phyloP scores from a whole-genome alignment of 1,140 invertebrate species.

The Campoletis sonorensis region DNA sequence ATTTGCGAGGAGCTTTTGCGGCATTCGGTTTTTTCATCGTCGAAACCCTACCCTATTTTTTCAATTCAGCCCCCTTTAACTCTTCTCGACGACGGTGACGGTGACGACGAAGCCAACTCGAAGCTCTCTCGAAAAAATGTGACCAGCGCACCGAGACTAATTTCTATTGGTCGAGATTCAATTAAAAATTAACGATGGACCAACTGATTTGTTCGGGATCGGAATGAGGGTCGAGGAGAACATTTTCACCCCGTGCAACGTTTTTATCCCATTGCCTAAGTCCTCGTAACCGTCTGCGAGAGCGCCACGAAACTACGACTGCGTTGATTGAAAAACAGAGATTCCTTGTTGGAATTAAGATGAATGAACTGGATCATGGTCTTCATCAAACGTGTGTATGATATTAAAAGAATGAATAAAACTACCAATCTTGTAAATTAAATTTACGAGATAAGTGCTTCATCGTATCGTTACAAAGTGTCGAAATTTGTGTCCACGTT shows the following conservation, averaged over 20 bases:
- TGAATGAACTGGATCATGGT: no score
- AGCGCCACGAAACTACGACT: background rate
- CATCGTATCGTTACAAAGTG: no score
- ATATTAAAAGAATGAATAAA: no score
- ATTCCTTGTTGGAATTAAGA: background rate
- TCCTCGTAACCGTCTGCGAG: background rate
- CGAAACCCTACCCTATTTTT: background rate
- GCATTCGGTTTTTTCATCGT: background rate
- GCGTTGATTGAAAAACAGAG: conserved; percentile 1
- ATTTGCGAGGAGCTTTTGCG: background rate
- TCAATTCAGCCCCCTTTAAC: no score
- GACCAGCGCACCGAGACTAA: conserved; percentile 62
- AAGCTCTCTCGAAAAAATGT: background rate
- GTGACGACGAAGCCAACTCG: background rate
- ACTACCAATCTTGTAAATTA: no score
- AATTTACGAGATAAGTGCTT: no score
- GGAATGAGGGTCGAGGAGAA: background rate
- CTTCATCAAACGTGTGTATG: no score
- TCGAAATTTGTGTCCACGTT: no score
- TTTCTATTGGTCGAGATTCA: conserved; percentile 64
- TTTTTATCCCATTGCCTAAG: conserved; percentile 8
- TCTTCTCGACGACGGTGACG: no score
- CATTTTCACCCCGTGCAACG: background rate
- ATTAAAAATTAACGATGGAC: conserved; percentile 70
- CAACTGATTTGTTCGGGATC: background rate